phyloP scores from a whole-genome alignment of 2,797 vertebrate genomes.

The Scleropages formosus region DNA sequence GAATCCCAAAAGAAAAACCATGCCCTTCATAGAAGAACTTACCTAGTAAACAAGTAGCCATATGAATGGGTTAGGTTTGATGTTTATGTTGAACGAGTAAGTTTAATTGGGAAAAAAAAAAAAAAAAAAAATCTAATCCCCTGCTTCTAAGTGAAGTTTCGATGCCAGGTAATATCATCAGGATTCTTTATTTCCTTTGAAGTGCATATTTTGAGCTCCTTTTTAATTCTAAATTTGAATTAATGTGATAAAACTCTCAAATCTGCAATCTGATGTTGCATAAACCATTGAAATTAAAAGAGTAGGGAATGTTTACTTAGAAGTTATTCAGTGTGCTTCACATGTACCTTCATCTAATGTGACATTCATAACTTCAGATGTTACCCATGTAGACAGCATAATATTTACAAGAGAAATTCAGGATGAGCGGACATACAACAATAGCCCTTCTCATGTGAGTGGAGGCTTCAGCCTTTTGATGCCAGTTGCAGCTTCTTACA shows the following conservation, averaged over 20 bases:
- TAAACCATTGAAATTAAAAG: background rate
- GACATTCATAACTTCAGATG: background rate
- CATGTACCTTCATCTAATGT: background rate
- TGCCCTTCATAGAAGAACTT: too few species aligned
- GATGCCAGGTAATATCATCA: background rate
- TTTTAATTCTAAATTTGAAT: slow-evolving; percentile 17
- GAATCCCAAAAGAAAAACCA: too few species aligned
- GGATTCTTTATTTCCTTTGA: slow-evolving; percentile 5
- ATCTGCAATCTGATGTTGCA: background rate
- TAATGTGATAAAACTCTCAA: background rate
- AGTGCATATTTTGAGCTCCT: background rate
- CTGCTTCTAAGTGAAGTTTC: too few species aligned
- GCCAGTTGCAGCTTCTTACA: slow-evolving; percentile 7
- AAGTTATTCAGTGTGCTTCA: slow-evolving; percentile 2
- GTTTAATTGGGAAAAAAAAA: too few species aligned
- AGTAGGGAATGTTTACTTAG: background rate
- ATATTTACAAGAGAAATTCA: background rate
- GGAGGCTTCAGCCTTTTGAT: slow-evolving; percentile 6
- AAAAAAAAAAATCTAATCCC: too few species aligned
- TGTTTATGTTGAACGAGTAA: too few species aligned
- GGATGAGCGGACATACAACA: slow-evolving; percentile 1
- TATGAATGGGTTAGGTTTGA: too few species aligned
- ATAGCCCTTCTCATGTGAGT: background rate
- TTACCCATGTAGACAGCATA: slow-evolving; percentile 18
- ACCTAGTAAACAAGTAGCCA: too few species aligned